Evolutionary conservation across 2,888 invertebrate genomes (phyloP), one percentile per base, ranked within the genome.

Genomic region (Mimachlamys varia): DNA sequence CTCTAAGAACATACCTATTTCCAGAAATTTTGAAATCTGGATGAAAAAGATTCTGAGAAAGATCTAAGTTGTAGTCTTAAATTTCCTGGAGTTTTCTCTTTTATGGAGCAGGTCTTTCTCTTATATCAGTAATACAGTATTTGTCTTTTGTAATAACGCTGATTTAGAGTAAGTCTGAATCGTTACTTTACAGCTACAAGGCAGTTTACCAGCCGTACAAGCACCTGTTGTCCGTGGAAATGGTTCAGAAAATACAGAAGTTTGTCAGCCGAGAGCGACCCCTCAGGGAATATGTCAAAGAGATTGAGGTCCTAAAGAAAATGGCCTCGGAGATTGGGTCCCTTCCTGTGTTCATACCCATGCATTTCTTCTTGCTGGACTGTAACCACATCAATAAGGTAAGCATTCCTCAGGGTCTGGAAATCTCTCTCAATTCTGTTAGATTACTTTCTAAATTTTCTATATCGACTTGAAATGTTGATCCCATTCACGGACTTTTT

Each of bases 291-390:
- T 96, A 96, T 91, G 94, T 95, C 12, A 90, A 92, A 13, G 96
- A 96, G 92, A 95, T 96, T 27, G 96, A 96, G 90, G 95, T 95
- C 55, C 92, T 96, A 88, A 96, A 96, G 93, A 93, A 92, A 62
- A 95, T 96, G 95, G 95, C 94, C 33, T 93, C 94, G 17, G 95
- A 95, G 58, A 93, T 96, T 3, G 95, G 94, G 13, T 95, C 96
- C 3, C 94, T 96, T 37, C 96, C 96, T 58, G 95, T 96, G 37
- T 94, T 93, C 89, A 94, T 96, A 17, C 96, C 96, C 17, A 96
- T 96, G 96, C 95, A 96, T 93, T 92, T 96, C 92, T 96, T 96
- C 93, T 92, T 96, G 37, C 91, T 96, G 27, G 96, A 96, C 94
- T 96, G 96, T 93, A 91, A 94, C 2, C 92, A 94, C 88, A 90